Conservation (phyloP, 2,113 vertebrate genomes). For the Cavia porcellus region DNA sequence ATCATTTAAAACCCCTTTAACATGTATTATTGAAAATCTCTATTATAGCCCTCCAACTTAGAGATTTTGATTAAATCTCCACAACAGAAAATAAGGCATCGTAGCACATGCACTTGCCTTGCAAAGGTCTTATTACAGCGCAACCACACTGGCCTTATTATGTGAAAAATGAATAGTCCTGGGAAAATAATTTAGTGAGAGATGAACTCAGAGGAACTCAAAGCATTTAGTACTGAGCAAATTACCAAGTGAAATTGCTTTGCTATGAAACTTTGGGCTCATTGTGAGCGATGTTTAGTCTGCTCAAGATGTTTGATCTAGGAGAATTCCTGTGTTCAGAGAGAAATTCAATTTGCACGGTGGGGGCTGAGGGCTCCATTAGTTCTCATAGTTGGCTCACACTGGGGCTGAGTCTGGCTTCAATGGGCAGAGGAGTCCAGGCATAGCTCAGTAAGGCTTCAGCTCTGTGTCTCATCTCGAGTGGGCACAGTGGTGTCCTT, state of each 20-base stretch:
- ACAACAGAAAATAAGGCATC: conserved; percentile 84
- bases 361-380: conserved; percentile 71
- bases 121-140: conserved; percentile 73
- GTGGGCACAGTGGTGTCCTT: neutral
- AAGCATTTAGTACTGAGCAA: conserved; percentile 86
- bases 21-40: conserved; percentile 86
- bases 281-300: conserved; percentile 89
- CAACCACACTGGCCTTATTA: conserved; percentile 76
- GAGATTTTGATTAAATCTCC: conserved; percentile 86
- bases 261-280: conserved; percentile 87
- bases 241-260: conserved; percentile 89
- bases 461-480: neutral
- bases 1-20: conserved; percentile 86
- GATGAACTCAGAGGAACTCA: conserved; percentile 86
- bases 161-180: conserved; percentile 85
- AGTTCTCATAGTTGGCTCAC: conserved; percentile 71
- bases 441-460: conserved; percentile 73
- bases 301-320: conserved; percentile 84
- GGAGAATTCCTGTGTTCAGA: conserved; percentile 83
- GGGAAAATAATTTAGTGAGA: conserved; percentile 89
- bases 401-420: conserved; percentile 65
- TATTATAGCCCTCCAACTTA: conserved; percentile 78
- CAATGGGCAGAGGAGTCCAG: conserved; percentile 72
- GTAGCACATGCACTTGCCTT: conserved; percentile 69
- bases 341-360: conserved; percentile 84